Evolutionary conservation across 2,113 vertebrate species (phyloP).

Genomic region (Pan troglodytes): NHGRI_mPanTro3-v2.1_pri NC_072407.2:96699001-96699500

Average conservation of each 20-base stretch:
- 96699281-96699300: background rate
- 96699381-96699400: background rate
- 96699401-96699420: background rate
- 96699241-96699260: background rate
- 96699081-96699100: background rate
- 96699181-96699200: background rate
- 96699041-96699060: constrained; percentile 17
- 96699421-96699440: background rate
- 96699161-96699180: background rate
- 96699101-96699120: background rate
- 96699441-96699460: background rate
- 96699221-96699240: background rate
- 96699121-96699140: background rate
- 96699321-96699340: background rate
- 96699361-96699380: background rate
- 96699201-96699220: background rate
- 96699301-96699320: background rate
- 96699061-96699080: background rate
- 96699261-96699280: background rate
- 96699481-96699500: too few relatives aligned
- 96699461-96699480: too few relatives aligned
- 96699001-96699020: background rate
- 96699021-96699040: background rate
- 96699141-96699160: background rate
- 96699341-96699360: background rate